Evolutionary conservation across 2,797 vertebrate species (phyloP).

Genomic region (Anniella stebbinsi): DNA sequence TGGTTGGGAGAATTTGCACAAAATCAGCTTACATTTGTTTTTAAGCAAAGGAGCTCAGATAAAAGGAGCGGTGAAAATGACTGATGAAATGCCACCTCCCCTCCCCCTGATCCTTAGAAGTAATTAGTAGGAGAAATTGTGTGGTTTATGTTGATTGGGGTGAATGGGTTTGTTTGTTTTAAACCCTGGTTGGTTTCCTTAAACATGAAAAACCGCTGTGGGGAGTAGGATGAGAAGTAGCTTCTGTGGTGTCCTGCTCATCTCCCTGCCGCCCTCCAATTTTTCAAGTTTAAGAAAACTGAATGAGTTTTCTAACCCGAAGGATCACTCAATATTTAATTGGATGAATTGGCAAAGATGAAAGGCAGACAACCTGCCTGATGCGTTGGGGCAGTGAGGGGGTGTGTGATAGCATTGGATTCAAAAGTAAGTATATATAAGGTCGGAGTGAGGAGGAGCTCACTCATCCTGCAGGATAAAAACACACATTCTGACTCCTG

Average conservation of each 20-base stretch:
- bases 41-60: neutral
- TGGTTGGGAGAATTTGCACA: neutral
- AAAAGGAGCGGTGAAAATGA: neutral
- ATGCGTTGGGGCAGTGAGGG: neutral
- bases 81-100: neutral
- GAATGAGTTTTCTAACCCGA: neutral
- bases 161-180: neutral
- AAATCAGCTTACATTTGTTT: neutral
- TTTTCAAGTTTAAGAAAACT: neutral
- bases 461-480: neutral
- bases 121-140: neutral
- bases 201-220: conserved; percentile 13
- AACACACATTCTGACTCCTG: too few relatives aligned
- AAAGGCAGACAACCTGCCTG: neutral
- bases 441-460: neutral
- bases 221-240: neutral
- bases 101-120: neutral
- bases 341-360: neutral
- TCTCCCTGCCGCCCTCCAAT: neutral
- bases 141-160: neutral
- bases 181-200: neutral
- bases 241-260: neutral
- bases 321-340: neutral
- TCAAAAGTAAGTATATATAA: neutral
- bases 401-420: neutral